A percentile compares a stretch with the other conserved stretches of the same genome.
Evolutionary conservation across 2,888 invertebrate species (phyloP).

Genomic region (Creontiades dilutus): DNA sequence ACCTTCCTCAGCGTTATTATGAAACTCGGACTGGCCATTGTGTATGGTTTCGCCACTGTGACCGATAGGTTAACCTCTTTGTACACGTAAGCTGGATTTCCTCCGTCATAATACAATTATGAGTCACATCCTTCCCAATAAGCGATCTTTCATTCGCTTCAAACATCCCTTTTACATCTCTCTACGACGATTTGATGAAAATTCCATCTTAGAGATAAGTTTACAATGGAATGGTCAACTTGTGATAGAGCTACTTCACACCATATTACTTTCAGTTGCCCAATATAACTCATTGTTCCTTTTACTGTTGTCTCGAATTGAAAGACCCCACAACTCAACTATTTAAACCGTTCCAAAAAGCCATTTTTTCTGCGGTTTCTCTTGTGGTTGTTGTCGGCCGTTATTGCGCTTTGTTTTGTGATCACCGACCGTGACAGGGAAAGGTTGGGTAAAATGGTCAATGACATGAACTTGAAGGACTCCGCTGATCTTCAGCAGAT

Average conservation of each 20-base stretch:
- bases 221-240: neutral
- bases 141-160: neutral
- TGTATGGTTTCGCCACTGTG: constrained; percentile 60
- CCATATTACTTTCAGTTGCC: constrained; percentile 12
- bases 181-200: neutral
- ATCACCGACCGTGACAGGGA: constrained; percentile 57
- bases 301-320: neutral
- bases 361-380: neutral
- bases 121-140: neutral
- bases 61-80: constrained; percentile 63
- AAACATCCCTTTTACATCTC: neutral
- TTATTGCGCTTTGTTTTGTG: constrained; percentile 49
- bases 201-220: neutral
- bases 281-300: neutral
- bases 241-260: neutral
- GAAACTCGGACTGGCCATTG: constrained; percentile 42
- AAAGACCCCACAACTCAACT: neutral
- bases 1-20: neutral
- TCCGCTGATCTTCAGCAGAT: constrained; percentile 66
- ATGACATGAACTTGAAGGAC: constrained; percentile 67
- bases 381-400: neutral
- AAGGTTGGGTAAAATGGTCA: constrained; percentile 66
- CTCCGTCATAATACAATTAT: constrained; percentile 13
- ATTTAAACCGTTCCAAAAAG: neutral
- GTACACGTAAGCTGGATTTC: constrained; percentile 61